Conservation (phyloP, 2,888 invertebrate genomes). For the Pheosia gnoma region DNA sequence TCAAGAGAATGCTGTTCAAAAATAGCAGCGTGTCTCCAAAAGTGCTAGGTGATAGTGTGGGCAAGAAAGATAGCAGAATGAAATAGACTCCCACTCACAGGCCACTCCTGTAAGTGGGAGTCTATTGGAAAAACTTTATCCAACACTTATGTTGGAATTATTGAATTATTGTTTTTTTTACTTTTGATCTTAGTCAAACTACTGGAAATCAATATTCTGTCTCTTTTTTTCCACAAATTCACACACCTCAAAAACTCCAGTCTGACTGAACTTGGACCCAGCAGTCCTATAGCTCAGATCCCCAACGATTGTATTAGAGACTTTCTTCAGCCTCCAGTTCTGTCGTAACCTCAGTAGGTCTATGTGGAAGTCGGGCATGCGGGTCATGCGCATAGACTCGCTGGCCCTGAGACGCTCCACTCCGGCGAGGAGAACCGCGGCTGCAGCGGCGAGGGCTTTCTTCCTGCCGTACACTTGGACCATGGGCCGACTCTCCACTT, state of each 20-base stretch:
- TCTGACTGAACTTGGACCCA: conserved; percentile 96
- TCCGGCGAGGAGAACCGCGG: conserved; percentile 92
- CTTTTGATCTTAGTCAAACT: too few species aligned
- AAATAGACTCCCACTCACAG: too few species aligned
- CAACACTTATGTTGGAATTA: too few species aligned
- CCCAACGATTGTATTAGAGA: conserved; percentile 96
- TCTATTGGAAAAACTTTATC: too few species aligned
- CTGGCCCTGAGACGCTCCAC: conserved; percentile 93
- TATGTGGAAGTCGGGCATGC: conserved; percentile 95
- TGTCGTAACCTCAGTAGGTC: conserved; percentile 94
- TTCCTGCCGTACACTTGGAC: conserved; percentile 96
- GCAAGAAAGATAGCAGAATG: too few species aligned
- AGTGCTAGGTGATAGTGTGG: too few species aligned
- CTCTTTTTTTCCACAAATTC: not conserved
- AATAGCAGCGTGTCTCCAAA: too few species aligned
- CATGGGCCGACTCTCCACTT: conserved; percentile 92
- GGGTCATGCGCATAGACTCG: conserved; percentile 89
- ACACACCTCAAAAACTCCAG: conserved; percentile 95
- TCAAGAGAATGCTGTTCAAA: too few species aligned
- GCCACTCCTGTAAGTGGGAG: too few species aligned
- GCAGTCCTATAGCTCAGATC: conserved; percentile 98
- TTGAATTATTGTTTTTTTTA: too few species aligned
- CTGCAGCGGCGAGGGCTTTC: conserved; percentile 94
- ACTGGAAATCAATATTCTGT: too few species aligned
- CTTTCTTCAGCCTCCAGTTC: conserved; percentile 98